phyloP scores from a whole-genome alignment of 1,140 invertebrate species.

The Teleogryllus occipitalis region DNA sequence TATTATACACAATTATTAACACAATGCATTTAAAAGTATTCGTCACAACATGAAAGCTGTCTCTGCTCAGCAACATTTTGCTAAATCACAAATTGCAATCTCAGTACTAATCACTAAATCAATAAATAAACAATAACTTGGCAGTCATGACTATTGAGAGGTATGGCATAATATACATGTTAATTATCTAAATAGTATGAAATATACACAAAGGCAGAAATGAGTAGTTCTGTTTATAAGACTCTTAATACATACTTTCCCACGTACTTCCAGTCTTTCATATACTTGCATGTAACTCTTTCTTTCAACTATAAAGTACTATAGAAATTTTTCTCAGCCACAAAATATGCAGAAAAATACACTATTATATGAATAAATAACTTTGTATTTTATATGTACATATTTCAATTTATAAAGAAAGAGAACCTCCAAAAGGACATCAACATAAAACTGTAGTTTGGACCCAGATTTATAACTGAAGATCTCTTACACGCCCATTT shows the following conservation, averaged over 20 bases:
- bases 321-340: not conserved
- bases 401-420: not conserved
- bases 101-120: no score
- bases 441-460: not conserved
- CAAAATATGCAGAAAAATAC: not conserved
- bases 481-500: not conserved
- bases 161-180: not conserved
- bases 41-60: no score
- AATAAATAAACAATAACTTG: no score
- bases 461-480: not conserved
- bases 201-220: not conserved
- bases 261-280: not conserved
- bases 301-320: not conserved
- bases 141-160: not conserved
- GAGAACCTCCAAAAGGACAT: not conserved
- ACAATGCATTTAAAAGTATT: no score
- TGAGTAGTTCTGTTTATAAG: not conserved
- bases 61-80: no score
- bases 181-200: not conserved
- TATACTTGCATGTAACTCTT: not conserved
- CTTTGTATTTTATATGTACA: not conserved
- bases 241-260: not conserved
- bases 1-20: no score
- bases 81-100: no score
- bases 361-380: constrained; percentile 6